These are phyloP conservation scores for Saccopteryx leptura DNA, from an alignment of 2,113 vertebrate species.

Conservation along the genomic window DNA sequence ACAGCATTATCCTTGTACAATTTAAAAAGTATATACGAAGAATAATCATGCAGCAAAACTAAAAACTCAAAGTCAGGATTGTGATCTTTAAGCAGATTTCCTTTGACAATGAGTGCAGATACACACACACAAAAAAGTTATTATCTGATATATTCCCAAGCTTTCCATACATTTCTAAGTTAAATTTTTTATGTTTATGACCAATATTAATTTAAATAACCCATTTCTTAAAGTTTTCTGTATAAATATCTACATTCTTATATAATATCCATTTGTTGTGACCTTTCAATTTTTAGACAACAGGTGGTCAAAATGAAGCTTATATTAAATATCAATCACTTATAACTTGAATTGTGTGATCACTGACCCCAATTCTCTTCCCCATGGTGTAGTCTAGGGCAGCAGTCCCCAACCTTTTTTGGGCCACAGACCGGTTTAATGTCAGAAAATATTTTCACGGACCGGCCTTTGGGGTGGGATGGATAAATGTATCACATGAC, in stretches of 20 bases:
- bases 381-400: neutral
- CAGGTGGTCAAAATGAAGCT: slow-evolving; percentile 1
- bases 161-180: neutral
- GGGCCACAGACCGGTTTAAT: no score
- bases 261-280: neutral
- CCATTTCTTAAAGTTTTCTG: neutral
- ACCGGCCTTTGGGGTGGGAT: no score
- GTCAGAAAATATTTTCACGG: no score
- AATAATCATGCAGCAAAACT: neutral
- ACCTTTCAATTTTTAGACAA: neutral
- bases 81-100: neutral
- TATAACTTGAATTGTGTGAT: neutral
- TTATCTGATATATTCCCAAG: neutral
- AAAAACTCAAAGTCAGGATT: neutral
- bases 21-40: neutral
- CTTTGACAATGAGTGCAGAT: neutral
- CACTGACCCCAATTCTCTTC: neutral
- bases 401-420: no score
- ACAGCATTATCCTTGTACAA: neutral
- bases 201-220: slow-evolving; percentile 9
- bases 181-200: neutral
- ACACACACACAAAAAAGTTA: neutral
- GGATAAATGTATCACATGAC: no score
- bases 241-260: neutral
- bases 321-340: neutral